Percentiles rank a stretch among this genome's conserved stretches.
Conservation (phyloP, 2,888 invertebrate species). For the Xestoiulus laeticollis region DNA sequence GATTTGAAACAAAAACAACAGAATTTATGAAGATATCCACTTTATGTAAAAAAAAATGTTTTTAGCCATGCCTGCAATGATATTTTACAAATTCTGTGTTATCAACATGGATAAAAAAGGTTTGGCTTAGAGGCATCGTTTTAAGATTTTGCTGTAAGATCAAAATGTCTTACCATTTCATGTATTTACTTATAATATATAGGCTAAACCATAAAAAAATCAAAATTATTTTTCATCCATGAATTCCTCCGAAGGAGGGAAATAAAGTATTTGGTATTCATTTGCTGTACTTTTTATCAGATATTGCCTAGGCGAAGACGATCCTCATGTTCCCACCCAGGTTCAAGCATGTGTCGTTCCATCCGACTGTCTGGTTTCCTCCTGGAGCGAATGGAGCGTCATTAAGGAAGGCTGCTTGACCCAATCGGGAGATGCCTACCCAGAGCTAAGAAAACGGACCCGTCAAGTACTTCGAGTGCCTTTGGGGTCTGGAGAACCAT, state of each 20-base stretch:
- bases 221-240: too few species aligned
- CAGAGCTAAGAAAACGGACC: conserved; percentile 62
- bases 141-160: background rate
- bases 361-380: conserved; percentile 69
- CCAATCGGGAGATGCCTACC: conserved; percentile 62
- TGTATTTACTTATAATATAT: too few species aligned
- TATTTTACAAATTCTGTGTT: too few species aligned
- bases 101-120: too few species aligned
- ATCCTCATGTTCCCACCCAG: conserved; percentile 59
- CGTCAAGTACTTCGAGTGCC: conserved; percentile 62
- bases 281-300: conserved; percentile 55
- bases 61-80: too few species aligned
- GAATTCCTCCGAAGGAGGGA: too few species aligned
- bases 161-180: background rate
- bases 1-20: too few species aligned
- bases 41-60: too few species aligned
- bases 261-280: too few species aligned
- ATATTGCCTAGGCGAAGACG: conserved; percentile 56
- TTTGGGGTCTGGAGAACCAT: conserved; percentile 63
- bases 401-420: conserved; percentile 68
- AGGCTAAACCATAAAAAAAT: too few species aligned
- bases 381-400: conserved; percentile 72
- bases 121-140: too few species aligned
- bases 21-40: too few species aligned
- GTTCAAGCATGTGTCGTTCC: conserved; percentile 68